Evolutionary conservation across 1,140 invertebrate genomes (phyloP), one percentile per base, ranked within the genome.

Genomic region (Battus philenor): DNA sequence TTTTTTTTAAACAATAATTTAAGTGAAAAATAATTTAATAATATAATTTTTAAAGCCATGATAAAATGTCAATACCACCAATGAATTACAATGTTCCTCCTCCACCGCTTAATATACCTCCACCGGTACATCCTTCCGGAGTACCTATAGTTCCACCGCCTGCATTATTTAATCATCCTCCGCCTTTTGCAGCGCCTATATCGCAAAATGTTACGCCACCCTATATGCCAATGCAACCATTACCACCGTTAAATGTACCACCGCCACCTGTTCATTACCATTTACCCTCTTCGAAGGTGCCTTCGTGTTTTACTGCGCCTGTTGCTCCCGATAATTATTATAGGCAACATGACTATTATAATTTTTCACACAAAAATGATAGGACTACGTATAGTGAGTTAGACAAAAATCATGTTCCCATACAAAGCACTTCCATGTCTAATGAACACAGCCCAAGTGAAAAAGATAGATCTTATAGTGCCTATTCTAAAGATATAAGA

Each of bases 31-130:
- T 20, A 20, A 20, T 3, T 20, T 20, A 20, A 20, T 20, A 3
- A 6, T 20, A 3, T 20, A 20, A 3, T 20, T 20, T 2, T 20
- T 3, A 20, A 20, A 3, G 18, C 18, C 18, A 20, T 20, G 18
- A 43, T 32, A 62, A 53, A 41, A 82, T 79, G 76, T 74, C 76
- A 8, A 47, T 67, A 32, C 78, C 68, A 6, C 67, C 68, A 8
- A 26, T 78, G 11, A 56, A 70, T 29, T 82, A 70, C 22, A 69
- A 52, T 30, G 47, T 76, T 2, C 78, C 79, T 26, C 78, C 78
- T 10, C 73, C 74, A 11, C 55, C 47, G n/a, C 44, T 71, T 26
- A 43, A 43, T 26, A 33, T 63, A 38, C 64, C 68, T 4, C 67
- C 68, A 11, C 54, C 61, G 6, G 43, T 34, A 12, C 29, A 36